Conservation (phyloP, 2,888 invertebrate species). For the Metallyticus violacea region DNA sequence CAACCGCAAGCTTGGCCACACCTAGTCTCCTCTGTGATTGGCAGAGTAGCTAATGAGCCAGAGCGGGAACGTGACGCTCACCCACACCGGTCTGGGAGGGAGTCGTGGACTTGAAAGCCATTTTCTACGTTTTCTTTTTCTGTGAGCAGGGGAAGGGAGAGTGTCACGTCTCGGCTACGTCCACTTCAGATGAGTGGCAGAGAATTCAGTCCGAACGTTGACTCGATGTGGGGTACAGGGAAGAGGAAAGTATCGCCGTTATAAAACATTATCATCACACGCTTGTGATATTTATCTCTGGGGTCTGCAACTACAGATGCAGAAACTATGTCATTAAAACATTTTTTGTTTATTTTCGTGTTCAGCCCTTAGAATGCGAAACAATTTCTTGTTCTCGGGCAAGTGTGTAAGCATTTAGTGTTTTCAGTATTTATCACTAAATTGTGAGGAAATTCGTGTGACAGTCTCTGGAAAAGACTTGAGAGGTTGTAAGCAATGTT, state of each 20-base stretch:
- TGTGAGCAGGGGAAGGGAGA: neutral
- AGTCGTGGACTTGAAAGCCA: neutral
- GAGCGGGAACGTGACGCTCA: slow-evolving; percentile 7
- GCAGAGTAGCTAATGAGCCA: slow-evolving; percentile 21
- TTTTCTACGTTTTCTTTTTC: neutral
- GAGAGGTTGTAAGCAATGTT: too few species aligned
- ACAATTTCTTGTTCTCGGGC: too few species aligned
- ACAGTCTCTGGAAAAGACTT: neutral
- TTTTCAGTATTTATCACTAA: neutral
- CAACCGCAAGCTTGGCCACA: slow-evolving; percentile 18
- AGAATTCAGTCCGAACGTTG: slow-evolving; percentile 1
- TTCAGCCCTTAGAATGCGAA: too few species aligned
- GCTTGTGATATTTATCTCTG: too few species aligned
- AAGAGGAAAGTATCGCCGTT: too few species aligned
- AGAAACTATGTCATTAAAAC: too few species aligned
- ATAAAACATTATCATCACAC: too few species aligned
- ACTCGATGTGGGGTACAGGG: neutral
- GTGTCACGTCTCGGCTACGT: neutral
- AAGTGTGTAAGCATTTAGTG: neutral
- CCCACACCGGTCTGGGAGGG: neutral
- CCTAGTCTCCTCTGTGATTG: slow-evolving; percentile 17
- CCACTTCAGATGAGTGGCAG: slow-evolving; percentile 1
- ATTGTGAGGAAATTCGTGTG: neutral
- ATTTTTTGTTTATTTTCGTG: too few species aligned
- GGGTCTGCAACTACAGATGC: too few species aligned